Evolutionary conservation across 2,888 invertebrate genomes (phyloP), one percentile per base, ranked within the genome.

Genomic region (Steromphala cineraria): DNA sequence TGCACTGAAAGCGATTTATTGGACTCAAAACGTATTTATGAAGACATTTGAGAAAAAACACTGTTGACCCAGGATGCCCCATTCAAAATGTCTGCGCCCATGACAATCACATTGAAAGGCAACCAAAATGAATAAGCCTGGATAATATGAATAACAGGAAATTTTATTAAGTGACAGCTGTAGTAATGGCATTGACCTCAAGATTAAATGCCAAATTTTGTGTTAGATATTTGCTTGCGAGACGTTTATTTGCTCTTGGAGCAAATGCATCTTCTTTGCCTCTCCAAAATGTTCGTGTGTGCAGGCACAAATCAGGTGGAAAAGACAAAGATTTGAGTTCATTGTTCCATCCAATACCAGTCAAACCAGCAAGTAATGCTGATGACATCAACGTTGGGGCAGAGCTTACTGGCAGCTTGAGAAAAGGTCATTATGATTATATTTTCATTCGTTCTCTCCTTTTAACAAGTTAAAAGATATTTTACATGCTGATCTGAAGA

Each of bases 301-400:
- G 71, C 71, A 36, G 71, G 24, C 31, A 71, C 40, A 31, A 36
- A n/a, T 31, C 71, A 19, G 19, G 19, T 17, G 40, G 71, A 31
- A 71, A 71, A 36, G n/a, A 36, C 36, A 71, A 85, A 56, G 84
- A 84, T 31, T 67, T 88, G 3, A 87, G 87, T 76, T 87, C 87
- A 7, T 36, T 90, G 2, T 85, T 91, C 53, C 87, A 89, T n/a
- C 90, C 90, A 7, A 24, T 90, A 8, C 62, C 83, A 19, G 81
- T 90, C 7, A 86, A 83, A 71, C 83, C 85, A 31, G 83, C 83
- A 15, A 81, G 81, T 40, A 86, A 83, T 62, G 82, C 83, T 52
- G 89, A 89, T 93, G 96, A 96, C 90, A 96, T 96, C 87, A 96
- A 97, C 93, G 95, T 98, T 78, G 98, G 98, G 36, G 96, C 96